Evolutionary conservation across 35 echinoderm and acorn worm species (phyloP).

Genomic region (Diadema setosum): DNA sequence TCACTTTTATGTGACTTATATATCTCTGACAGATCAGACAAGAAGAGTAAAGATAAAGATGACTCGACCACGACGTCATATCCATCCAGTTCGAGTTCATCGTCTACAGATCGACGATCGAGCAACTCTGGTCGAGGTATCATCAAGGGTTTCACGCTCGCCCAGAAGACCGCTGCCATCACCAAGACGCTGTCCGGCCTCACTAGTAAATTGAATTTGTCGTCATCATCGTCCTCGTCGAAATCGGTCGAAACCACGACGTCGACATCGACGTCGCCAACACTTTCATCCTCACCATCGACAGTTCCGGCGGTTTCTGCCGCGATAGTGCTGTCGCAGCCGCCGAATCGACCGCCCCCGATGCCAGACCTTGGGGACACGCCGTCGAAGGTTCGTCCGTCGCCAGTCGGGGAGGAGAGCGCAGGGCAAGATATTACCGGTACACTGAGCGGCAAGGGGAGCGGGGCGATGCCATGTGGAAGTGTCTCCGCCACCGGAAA

Average conservation of each 20-base stretch:
- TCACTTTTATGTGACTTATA: no score
- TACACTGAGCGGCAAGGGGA: background rate
- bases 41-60: background rate
- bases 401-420: background rate
- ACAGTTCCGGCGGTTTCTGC: background rate
- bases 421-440: background rate
- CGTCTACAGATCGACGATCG: background rate
- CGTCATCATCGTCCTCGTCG: background rate
- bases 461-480: background rate
- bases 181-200: background rate
- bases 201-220: background rate
- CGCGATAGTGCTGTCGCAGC: background rate
- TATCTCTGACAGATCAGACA: background rate
- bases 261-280: background rate
- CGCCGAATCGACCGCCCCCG: background rate
- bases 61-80: background rate
- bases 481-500: background rate
- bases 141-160: background rate
- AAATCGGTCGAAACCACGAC: background rate
- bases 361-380: background rate
- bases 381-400: background rate
- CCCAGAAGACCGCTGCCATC: conserved; percentile 8
- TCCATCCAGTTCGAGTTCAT: background rate
- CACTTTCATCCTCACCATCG: background rate
- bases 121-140: background rate